Percentiles rank a stretch among this genome's conserved stretches.
Evolutionary conservation across 2,113 vertebrate genomes (phyloP).

Genomic region (Tragelaphus buxtoni): DNA sequence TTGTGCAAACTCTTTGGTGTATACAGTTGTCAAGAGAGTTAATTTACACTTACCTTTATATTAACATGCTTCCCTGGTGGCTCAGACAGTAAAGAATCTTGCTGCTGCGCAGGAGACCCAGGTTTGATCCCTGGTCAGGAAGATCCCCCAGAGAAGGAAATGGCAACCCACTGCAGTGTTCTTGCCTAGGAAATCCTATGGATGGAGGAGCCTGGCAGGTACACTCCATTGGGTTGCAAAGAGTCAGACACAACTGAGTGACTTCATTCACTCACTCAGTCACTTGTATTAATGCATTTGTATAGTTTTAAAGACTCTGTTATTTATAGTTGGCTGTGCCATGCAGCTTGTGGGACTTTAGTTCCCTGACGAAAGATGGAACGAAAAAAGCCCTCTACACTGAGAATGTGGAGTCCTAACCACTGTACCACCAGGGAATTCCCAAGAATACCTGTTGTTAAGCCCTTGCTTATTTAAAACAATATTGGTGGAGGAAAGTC

Average conservation of each 20-base stretch:
- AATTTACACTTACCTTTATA: not conserved
- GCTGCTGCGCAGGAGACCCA: not conserved
- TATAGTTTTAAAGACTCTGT: not conserved
- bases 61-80: not conserved
- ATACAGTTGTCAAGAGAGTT: not conserved
- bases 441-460: not conserved
- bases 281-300: not conserved
- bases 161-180: not conserved
- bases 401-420: not conserved
- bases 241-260: not conserved
- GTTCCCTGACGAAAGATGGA: not conserved
- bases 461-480: not conserved
- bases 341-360: not conserved
- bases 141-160: not conserved
- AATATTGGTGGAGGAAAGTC: not conserved
- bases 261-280: not conserved
- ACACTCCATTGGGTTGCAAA: not conserved
- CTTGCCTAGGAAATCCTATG: not conserved
- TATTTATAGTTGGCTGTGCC: not conserved
- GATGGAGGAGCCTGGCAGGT: not conserved
- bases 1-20: not conserved
- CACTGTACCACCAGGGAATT: not conserved
- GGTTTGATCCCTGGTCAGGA: not conserved
- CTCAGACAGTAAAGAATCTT: not conserved
- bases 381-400: not conserved